Base-by-base conservation (phyloP, 2,888 invertebrate genomes). In the Caenorhabditis angaria region DNA sequence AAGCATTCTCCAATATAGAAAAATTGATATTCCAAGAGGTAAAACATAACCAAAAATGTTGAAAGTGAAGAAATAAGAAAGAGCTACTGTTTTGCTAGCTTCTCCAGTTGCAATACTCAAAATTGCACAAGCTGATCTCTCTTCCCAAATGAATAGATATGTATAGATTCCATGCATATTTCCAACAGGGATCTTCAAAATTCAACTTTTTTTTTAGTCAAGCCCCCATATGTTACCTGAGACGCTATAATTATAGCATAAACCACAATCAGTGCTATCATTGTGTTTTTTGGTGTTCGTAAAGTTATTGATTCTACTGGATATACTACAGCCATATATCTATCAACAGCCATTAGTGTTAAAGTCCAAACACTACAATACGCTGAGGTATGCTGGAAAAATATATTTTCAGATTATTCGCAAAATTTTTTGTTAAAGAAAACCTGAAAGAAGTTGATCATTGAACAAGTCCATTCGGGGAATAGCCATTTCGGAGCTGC, bases 301-400 rank as follows among this genome's bases (percentile, higher is more conserved):
- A 82, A 63, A 5, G 81, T 80, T 78, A 83, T 83, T 24, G 81
- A 81, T 53, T 82, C 91, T 79, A 95, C 93, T 3, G 95, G 95
- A 88, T 94, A 94, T 1, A 95, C 95, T 1, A 96, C 95, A 32
- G 95, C 95, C 88, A 96, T 91, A 88, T 94, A 96, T 77, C 91
- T 88, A 89, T 96, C 95, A 66, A 95, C 89, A 6, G 94, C 94
- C 95, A 96, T 95, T 76, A 95, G 91, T 0, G 95, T 94, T 57
- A 96, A 90, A 0, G 95, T 95, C 89, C 95, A 95, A 5, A 95
- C 94, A 83, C 94, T 94, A 65, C 94, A 94, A 87, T 94, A 95
- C 29, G 94, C 95, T 27, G 94, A 94, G 48, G 94, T 94, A 69
- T 94, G 93, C 85, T 87, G 62, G 59, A 83, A 65, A 18, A 35